Evolutionary conservation across 2,888 invertebrate species (phyloP), one percentile per base, ranked within the genome.

Genomic region (Tholera decimalis): DNA sequence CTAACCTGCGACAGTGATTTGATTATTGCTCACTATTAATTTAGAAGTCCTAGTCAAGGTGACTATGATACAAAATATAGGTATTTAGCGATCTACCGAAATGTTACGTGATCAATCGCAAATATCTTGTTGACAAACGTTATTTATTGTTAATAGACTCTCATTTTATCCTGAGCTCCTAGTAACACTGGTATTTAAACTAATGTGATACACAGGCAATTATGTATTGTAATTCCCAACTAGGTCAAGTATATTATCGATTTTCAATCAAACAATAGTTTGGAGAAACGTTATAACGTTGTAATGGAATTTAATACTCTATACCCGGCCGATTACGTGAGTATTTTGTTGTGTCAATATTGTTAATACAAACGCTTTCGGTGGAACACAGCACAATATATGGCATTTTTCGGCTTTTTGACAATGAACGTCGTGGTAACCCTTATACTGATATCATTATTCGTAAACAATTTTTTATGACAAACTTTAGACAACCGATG

Each of bases 191-290:
- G 3, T 11, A 35, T 1, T 4, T 15, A 18, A 35, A 20, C n/a
- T 18, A n/a, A n/a, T n/a, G 22, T 13, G 3, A 11, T 7, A 35
- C 9, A 20, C 9, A 20, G 9, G 5, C n/a, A n/a, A n/a, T n/a
- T 20, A n/a, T 37, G n/a, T 30, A 30, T 6, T 7, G 22, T 30
- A 22, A 63, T 22, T 26, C 11, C 22, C 3, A 59, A 59, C n/a
- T 22, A 39, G 71, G 59, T 50, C 50, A 73, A 72, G 26, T 9
- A 35, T 1, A 18, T 26, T 73, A 73, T 73, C 15, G 68, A 69
- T 54, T 65, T 33, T 37, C 43, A 54, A 54, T 73, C 49, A 73
- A 54, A 65, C 15, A 54, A 28, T 53, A 49, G 35, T 73, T 54
- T 43, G 13, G 41, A 18, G 20, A 26, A 54, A 65, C 53, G 41